Evolutionary conservation across 2,888 invertebrate species (phyloP).

Genomic region (Eulithis prunata): DNA sequence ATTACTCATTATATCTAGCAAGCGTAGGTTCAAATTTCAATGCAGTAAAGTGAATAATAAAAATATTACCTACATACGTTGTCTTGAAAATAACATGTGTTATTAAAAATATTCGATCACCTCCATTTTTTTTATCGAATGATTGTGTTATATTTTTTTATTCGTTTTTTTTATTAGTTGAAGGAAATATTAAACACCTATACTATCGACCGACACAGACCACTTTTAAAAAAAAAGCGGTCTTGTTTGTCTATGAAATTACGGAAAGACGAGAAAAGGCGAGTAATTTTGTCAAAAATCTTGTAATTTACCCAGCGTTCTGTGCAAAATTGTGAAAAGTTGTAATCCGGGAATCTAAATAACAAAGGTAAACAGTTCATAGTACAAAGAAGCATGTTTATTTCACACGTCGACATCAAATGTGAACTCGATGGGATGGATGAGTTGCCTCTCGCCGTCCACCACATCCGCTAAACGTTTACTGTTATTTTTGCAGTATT

Average conservation of each 20-base stretch:
- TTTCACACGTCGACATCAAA: conserved; percentile 44
- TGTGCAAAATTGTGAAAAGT: conserved; percentile 50
- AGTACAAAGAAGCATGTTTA: neutral
- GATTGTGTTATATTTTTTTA: too few relatives aligned
- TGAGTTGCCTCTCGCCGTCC: conserved; percentile 68
- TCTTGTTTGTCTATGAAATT: conserved; percentile 60
- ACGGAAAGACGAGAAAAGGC: conserved; percentile 55
- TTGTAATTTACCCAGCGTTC: conserved; percentile 38
- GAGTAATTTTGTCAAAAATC: conserved; percentile 64
- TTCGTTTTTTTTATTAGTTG: too few relatives aligned
- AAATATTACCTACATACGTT: too few relatives aligned
- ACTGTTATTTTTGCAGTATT: conserved; percentile 61
- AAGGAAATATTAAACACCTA: too few relatives aligned
- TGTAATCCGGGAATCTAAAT: conserved; percentile 44
- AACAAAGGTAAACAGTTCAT: conserved; percentile 51
- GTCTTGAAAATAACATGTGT: too few relatives aligned
- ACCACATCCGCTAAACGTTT: conserved; percentile 70
- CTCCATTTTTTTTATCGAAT: too few relatives aligned
- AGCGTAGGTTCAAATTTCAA: too few relatives aligned
- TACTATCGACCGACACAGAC: too few relatives aligned
- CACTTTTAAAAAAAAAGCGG: neutral
- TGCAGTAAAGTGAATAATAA: too few relatives aligned
- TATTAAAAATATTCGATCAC: too few relatives aligned
- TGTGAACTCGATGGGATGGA: conserved; percentile 44
- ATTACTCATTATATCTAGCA: too few relatives aligned